phyloP scores from a whole-genome alignment of 1,140 invertebrate genomes.

The Aphidius ervi region DNA sequence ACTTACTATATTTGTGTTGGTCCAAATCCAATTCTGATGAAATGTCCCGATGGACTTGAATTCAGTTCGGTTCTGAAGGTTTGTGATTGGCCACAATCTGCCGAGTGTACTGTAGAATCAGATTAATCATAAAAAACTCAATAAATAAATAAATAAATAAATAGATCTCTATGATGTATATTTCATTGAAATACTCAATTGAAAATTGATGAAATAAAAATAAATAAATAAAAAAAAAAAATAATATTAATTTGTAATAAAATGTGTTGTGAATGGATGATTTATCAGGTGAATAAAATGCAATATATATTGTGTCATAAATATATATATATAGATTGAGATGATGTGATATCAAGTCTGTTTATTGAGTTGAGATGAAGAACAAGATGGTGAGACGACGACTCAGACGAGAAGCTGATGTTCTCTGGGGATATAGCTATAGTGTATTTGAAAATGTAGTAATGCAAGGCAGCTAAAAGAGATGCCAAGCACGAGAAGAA shows the following conservation, averaged over 20 bases:
- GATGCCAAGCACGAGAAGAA: slow-evolving; percentile 12
- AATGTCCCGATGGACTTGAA: slow-evolving; percentile 53
- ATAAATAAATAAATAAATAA: too few species aligned
- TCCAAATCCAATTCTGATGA: slow-evolving; percentile 46
- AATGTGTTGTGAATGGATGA: too few species aligned
- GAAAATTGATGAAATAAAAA: too few species aligned
- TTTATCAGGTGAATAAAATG: too few species aligned
- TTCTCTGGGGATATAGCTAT: background rate
- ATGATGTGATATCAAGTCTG: too few species aligned
- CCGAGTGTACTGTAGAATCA: slow-evolving; percentile 42
- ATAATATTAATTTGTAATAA: too few species aligned
- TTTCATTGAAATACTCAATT: too few species aligned
- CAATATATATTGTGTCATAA: too few species aligned
- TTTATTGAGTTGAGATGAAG: background rate
- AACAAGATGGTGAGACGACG: background rate
- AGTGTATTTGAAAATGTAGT: slow-evolving; percentile 5
- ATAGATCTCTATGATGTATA: too few species aligned
- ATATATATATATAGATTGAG: too few species aligned
- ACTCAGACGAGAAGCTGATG: too few species aligned
- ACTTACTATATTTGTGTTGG: slow-evolving; percentile 58
- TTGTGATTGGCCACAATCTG: slow-evolving; percentile 57
- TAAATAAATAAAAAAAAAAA: too few species aligned
- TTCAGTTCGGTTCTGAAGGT: slow-evolving; percentile 53
- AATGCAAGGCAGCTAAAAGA: slow-evolving; percentile 9
- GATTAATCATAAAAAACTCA: background rate